Percentiles rank a stretch among this genome's conserved stretches.
Conservation (phyloP, 2,113 vertebrate species). For the Nycticorax nycticorax region DNA sequence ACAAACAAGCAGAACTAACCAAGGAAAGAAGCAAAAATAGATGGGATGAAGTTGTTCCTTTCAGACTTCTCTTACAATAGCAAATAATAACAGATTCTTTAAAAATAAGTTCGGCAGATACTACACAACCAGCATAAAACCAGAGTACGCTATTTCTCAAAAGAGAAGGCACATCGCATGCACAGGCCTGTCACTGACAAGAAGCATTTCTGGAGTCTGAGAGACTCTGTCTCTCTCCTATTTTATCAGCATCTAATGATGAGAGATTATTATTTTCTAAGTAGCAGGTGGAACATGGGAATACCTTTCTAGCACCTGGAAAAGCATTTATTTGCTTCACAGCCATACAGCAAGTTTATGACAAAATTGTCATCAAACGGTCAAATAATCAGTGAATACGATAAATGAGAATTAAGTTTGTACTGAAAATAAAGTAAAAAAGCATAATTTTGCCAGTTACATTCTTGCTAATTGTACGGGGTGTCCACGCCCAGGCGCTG, state of each 20-base stretch:
- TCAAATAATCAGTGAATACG: neutral
- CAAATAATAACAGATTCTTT: neutral
- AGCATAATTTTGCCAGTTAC: neutral
- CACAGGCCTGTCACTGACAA: neutral
- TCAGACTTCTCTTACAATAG: neutral
- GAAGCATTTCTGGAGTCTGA: neutral
- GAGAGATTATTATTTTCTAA: neutral
- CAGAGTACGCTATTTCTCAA: neutral
- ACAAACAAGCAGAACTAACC: neutral
- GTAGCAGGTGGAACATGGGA: neutral
- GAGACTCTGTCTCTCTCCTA: neutral
- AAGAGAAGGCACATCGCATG: neutral
- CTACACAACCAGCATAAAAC: neutral
- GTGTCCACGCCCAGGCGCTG: fast-evolving
- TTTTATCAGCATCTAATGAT: neutral
- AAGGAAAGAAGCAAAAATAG: neutral
- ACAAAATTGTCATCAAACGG: neutral
- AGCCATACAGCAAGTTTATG: neutral
- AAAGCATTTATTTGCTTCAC: neutral
- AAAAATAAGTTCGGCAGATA: neutral
- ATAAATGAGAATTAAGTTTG: neutral
- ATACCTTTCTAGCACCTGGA: neutral
- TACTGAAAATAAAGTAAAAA: neutral
- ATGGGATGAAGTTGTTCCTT: neutral
- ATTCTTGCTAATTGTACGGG: fast-evolving